These are phyloP conservation scores for Micrastur ruficollis DNA, from an alignment of 2,797 vertebrate genomes.

Conservation along the genomic window DNA sequence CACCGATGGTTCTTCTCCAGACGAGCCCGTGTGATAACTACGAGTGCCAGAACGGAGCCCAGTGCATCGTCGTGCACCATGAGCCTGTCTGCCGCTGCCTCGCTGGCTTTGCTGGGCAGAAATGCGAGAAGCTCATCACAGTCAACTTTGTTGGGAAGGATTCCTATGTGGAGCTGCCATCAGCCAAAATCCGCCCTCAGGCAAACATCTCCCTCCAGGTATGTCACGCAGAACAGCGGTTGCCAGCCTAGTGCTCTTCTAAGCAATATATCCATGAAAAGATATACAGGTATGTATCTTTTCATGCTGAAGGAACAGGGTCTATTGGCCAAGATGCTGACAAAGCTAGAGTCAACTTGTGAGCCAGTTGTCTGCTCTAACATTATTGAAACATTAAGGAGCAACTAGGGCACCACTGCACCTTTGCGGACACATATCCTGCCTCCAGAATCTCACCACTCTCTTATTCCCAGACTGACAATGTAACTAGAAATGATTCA, in stretches of 20 bases:
- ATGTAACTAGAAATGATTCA: neutral
- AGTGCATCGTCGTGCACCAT: slow-evolving; percentile 86
- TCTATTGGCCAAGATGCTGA: neutral
- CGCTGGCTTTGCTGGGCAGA: slow-evolving; percentile 88
- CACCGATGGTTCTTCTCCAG: slow-evolving; percentile 94
- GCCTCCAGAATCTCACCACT: neutral
- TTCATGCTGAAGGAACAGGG: neutral
- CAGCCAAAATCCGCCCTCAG: slow-evolving; percentile 84
- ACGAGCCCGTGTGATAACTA: slow-evolving; percentile 94
- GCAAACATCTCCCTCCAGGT: slow-evolving; percentile 95
- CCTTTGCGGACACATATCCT: neutral
- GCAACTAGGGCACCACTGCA: neutral
- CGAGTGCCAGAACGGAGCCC: slow-evolving; percentile 91
- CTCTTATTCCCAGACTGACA: neutral
- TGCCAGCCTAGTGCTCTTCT: neutral
- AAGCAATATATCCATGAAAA: neutral
- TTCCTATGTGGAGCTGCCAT: slow-evolving; percentile 87
- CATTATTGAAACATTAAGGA: neutral
- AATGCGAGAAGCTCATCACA: slow-evolving; percentile 90
- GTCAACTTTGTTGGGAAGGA: slow-evolving; percentile 93
- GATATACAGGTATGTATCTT: rapidly evolving
- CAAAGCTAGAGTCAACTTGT: neutral
- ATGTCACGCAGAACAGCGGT: neutral
- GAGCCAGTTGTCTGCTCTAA: neutral
- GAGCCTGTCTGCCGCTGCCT: slow-evolving; percentile 92